phyloP scores from a whole-genome alignment of 2,888 invertebrate genomes.

The Ptychoptera contaminata region DNA sequence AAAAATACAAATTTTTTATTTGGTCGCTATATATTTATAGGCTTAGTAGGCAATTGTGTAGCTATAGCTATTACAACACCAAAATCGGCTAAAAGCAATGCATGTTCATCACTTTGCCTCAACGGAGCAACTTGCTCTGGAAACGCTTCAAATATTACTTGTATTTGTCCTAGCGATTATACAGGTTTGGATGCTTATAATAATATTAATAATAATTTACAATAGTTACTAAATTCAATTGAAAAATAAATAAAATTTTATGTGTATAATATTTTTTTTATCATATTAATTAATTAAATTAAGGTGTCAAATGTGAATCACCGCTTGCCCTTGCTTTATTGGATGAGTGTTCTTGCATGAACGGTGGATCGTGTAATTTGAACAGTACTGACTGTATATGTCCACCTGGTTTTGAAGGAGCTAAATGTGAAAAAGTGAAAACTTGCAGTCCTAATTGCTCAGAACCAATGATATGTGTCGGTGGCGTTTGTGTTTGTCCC shows the following conservation, averaged over 20 bases:
- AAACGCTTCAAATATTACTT: constrained; percentile 46
- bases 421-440: constrained; percentile 26
- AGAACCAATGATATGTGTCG: constrained; percentile 27
- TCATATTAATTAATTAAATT: constrained; percentile 4
- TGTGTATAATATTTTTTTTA: too few species aligned
- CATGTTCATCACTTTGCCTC: constrained; percentile 41
- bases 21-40: constrained; percentile 13
- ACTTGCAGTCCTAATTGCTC: constrained; percentile 25
- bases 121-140: constrained; percentile 56
- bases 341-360: constrained; percentile 25
- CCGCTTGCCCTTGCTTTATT: constrained; percentile 13
- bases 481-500: constrained; percentile 27
- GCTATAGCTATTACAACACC: constrained; percentile 17
- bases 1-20: neutral
- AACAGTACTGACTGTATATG: constrained; percentile 29
- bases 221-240: neutral
- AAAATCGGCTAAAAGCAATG: constrained; percentile 28
- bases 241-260: too few species aligned
- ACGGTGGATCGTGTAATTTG: constrained; percentile 28
- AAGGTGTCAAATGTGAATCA: constrained; percentile 29
- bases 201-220: neutral
- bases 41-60: constrained; percentile 30
- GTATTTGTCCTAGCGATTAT: constrained; percentile 53
- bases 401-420: constrained; percentile 24
- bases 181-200: constrained; percentile 36